These are phyloP conservation scores for Euglossa dilemma DNA, from an alignment of 1,140 invertebrate genomes.

Conservation along the genomic window DNA sequence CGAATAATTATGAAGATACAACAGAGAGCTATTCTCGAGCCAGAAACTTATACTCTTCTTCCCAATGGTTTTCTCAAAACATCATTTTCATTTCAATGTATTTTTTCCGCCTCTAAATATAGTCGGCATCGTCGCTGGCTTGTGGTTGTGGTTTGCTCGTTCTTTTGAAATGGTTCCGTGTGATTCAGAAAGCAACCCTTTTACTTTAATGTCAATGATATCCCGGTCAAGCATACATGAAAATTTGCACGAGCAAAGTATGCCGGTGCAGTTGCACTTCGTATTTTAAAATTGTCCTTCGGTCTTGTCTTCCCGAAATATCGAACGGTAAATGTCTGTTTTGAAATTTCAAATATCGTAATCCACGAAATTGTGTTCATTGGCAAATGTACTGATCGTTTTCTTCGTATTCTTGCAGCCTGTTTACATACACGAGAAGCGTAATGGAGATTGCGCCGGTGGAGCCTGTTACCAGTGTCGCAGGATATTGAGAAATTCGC, in stretches of 20 bases:
- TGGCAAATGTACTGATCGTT: constrained; percentile 1
- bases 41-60: neutral
- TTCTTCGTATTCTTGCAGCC: neutral
- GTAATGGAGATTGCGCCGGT: constrained; percentile 9
- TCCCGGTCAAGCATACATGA: neutral
- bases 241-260: neutral
- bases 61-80: neutral
- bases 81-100: neutral
- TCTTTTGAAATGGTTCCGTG: neutral
- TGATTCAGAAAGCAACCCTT: constrained; percentile 10
- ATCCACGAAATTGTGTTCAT: neutral
- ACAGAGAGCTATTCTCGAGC: neutral
- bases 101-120: constrained; percentile 19
- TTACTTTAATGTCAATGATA: too few species aligned
- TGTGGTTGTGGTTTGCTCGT: constrained; percentile 7
- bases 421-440: constrained; percentile 33
- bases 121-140: neutral
- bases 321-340: neutral
- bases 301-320: neutral
- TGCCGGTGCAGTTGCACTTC: neutral
- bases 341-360: neutral
- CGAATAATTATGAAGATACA: neutral
- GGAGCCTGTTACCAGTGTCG: neutral
- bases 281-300: neutral
- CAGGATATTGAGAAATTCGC: constrained; percentile 7